A percentile compares a stretch with the other conserved stretches of the same genome.
phyloP scores from a whole-genome alignment of 2,797 vertebrate species.

The Tangara arthus region DNA sequence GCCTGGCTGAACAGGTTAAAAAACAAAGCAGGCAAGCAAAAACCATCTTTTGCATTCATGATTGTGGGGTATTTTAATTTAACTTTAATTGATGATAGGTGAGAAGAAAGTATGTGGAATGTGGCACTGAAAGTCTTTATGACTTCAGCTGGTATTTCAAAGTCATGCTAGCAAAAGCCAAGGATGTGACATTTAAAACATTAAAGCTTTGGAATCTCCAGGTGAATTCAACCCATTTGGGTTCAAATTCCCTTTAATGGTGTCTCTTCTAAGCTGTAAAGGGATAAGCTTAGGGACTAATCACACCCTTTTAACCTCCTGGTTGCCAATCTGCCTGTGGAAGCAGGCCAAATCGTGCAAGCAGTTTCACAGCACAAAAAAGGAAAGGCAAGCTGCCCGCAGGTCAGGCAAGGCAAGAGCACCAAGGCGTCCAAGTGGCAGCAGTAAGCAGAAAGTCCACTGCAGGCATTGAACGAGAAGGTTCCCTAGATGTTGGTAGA shows the following conservation, averaged over 20 bases:
- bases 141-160: neutral
- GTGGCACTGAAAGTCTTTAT: neutral
- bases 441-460: neutral
- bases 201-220: neutral
- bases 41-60: neutral
- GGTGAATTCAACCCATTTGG: neutral
- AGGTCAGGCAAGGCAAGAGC: neutral
- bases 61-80: neutral
- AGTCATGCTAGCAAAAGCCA: neutral
- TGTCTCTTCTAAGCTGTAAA: neutral
- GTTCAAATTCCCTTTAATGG: neutral
- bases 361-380: neutral
- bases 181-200: neutral
- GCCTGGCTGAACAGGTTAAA: neutral
- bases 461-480: neutral
- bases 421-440: neutral
- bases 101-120: neutral
- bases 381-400: neutral
- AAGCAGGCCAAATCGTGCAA: neutral
- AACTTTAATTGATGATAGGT: neutral
- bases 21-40: neutral
- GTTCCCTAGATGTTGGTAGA: neutral
- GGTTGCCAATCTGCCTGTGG: neutral
- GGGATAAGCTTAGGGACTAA: neutral
- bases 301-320: neutral